phyloP scores from a whole-genome alignment of 2,797 vertebrate species.

The Tympanoctomys barrerae region DNA sequence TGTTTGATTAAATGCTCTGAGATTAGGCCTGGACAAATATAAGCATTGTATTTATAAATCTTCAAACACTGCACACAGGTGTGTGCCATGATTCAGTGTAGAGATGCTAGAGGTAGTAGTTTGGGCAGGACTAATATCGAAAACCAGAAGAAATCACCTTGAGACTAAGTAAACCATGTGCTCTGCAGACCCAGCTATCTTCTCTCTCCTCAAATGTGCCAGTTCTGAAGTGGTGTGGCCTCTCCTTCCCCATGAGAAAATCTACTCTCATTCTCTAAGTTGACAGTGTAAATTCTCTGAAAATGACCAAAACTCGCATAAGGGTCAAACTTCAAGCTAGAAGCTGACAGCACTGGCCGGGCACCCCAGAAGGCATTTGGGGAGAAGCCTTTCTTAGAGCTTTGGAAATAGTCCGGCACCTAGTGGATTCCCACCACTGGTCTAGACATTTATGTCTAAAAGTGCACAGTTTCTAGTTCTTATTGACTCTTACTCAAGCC shows the following conservation, averaged over 20 bases:
- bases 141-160: not conserved
- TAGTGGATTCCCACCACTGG: not conserved
- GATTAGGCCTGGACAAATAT: not conserved
- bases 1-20: not conserved
- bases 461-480: not conserved
- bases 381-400: not conserved
- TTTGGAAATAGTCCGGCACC: not conserved
- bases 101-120: not conserved
- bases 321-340: conserved; percentile 1
- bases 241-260: conserved; percentile 27
- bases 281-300: not conserved
- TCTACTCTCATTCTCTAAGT: not conserved
- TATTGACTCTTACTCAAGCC: not conserved
- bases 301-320: not conserved
- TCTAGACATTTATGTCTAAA: conserved; percentile 41
- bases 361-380: not conserved
- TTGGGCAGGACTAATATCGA: not conserved
- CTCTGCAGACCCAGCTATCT: not conserved
- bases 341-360: not conserved
- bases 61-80: not conserved
- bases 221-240: not conserved
- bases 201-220: not conserved
- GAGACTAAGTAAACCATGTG: not conserved
- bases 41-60: conserved; percentile 19
- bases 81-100: not conserved